Evolutionary conservation across 2,888 invertebrate species (phyloP), one percentile per base, ranked within the genome.

Genomic region (Carpatolechia fugitivella): DNA sequence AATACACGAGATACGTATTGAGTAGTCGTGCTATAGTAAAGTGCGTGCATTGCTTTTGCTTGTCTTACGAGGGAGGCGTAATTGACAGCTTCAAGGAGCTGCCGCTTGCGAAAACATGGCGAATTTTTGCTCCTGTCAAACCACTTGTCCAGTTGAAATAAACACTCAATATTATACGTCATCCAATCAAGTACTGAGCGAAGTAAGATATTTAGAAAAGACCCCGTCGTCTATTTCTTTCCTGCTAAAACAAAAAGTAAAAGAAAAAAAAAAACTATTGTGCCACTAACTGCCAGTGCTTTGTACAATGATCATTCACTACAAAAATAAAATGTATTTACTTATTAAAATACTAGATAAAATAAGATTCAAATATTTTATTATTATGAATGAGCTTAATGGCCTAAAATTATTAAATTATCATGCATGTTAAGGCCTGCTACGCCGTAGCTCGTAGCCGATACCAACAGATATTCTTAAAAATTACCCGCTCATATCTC

Each of bases 71-170:
- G 78, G 80, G 81, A 69, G 71, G 63, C 58, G 68, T 77, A 80
- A 83, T 81, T 87, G 88, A 84, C 86, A 85, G 82, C 60, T 72
- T 78, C 76, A 72, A 85, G 82, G 76, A 83, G 82, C 72, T 8
- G 72, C 61, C 72, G 72, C 75, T 78, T 82, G 82, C 77, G 79
- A 85, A 83, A 87, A 87, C 81, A 88, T 87, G 85, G 85, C 79
- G 74, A 77, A 79, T 76, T 84, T 80, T 80, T 76, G 78, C 78
- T 74, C 14, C 81, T 81, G 83, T 82, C 83, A 83, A 78, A 74
- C 77, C 79, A 79, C 74, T 81, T 74, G 75, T 62, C 20, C 36
- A 10, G 3, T 24, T 38, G 38, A 50, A 50, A 29, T 38, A 50
- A 50, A 50, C 29, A 36, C 18, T 24, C 49, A 50, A 36, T 48